Conservation (phyloP, 2,113 vertebrate genomes). For the Pluvianellus socialis region DNA sequence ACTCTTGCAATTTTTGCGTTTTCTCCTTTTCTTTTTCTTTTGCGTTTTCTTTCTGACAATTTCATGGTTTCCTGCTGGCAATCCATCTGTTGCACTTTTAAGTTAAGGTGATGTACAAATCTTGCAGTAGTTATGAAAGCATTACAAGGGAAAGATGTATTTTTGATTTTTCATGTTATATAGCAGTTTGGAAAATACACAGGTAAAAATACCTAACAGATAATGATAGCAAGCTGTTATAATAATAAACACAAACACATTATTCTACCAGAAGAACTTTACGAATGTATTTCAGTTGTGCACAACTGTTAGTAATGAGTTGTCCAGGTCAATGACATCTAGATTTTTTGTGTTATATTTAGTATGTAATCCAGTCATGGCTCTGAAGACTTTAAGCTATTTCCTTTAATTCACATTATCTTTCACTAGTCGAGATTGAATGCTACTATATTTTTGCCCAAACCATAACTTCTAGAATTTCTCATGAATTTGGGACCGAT, state of each 20-base stretch:
- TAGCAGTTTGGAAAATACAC: not conserved
- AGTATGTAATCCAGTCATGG: not conserved
- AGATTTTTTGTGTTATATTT: not conserved
- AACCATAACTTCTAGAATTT: not conserved
- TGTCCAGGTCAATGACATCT: not conserved
- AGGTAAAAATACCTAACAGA: not conserved
- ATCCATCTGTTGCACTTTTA: conserved; percentile 32
- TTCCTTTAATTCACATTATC: not conserved
- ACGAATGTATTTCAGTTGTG: not conserved
- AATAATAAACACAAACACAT: not conserved
- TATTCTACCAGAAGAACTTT: not conserved
- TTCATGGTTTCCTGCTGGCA: conserved; percentile 1
- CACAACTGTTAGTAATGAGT: not conserved
- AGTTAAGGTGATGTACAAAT: conserved; percentile 7
- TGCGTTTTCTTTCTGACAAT: conserved; percentile 33
- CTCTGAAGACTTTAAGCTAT: not conserved
- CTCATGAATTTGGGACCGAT: not conserved
- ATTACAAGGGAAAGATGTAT: not conserved
- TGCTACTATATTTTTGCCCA: not conserved
- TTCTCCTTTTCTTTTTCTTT: conserved; percentile 15
- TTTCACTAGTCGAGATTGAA: not conserved
- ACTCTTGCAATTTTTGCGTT: not conserved
- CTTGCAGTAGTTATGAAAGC: not conserved
- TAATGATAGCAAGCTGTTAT: not conserved
- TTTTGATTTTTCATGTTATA: not conserved